Conservation (phyloP, 2,888 invertebrate genomes). For the Andrena hattorfiana region DNA sequence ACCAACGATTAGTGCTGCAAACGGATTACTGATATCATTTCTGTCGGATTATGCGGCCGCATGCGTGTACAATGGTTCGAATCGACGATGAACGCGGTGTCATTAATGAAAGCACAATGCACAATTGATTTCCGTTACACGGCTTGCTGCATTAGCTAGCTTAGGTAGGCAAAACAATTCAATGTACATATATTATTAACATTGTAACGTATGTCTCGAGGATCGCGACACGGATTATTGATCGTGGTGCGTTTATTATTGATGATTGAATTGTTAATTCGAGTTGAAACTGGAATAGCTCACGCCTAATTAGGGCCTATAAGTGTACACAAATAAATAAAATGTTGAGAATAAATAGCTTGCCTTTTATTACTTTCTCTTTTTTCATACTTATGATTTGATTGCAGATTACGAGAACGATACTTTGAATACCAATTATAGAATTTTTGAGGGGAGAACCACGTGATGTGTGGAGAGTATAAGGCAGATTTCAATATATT, state of each 20-base stretch:
- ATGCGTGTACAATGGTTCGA: neutral
- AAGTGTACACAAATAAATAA: constrained; percentile 73
- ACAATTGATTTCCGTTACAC: constrained; percentile 63
- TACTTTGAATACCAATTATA: no score
- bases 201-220: constrained; percentile 66
- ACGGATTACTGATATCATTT: neutral
- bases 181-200: constrained; percentile 70
- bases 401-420: neutral
- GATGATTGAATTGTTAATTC: constrained; percentile 72
- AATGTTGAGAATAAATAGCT: constrained; percentile 60
- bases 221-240: constrained; percentile 63
- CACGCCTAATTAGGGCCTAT: constrained; percentile 75
- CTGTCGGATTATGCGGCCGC: neutral
- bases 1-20: neutral
- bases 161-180: constrained; percentile 73
- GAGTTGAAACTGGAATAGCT: constrained; percentile 71
- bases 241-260: constrained; percentile 71
- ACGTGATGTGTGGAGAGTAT: no score
- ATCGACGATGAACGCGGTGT: neutral
- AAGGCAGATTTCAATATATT: no score
- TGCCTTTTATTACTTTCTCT: neutral
- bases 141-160: constrained; percentile 69
- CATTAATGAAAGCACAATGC: constrained; percentile 27
- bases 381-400: neutral
- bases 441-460: no score